Evolutionary conservation across 2,113 vertebrate genomes (phyloP), one percentile per base, ranked within the genome.

Genomic region (Podocnemis expansa): DNA sequence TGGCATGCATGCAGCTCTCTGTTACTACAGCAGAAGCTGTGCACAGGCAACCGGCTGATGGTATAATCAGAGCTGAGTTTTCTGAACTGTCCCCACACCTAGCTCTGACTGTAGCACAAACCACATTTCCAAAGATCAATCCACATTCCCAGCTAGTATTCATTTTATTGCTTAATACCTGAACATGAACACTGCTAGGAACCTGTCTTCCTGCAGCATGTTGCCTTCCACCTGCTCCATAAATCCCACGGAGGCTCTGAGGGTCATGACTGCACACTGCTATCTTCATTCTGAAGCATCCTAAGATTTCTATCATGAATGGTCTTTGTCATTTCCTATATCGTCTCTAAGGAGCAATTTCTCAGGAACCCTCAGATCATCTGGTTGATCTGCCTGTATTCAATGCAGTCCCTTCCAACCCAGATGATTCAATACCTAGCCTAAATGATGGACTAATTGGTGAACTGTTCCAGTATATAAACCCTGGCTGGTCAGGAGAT

Each of bases 211-310:
- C 80, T 67, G 6, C 1, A 34, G 60, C n/a, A 60, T 0, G 0
- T 78, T 78, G 81, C 67, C 93, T 95, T 79, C 88, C 45, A 79
- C 63, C 60, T 90, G 91, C 52, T n/a, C 73, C 94, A 85, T 70
- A 84, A 47, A 81, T 91, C 89, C 91, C 2, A 3, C 22, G 70
- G 76, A 92, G 92, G 88, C 84, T 60, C 85, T 95, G 81, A 58
- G 56, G 56, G 12, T 58, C 12, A 8, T 58, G 56, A 58, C 27
- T 45, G 31, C 1, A 2, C 91, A 81, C 1, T 1, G 82, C 91
- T 76, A 91, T 95, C 89, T 95, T 93, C 95, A 94, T 85, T 80
- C 55, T 89, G 96, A 92, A 94, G 92, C 89, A 95, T 58, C 27
- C 56, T 58, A 11, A 58, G 29, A 58, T 58, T 29, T 31, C 27